A percentile compares a stretch with the other conserved stretches of the same genome.
Evolutionary conservation across 2,888 invertebrate genomes (phyloP).

Genomic region (Dasysyrphus albostriatus): DNA sequence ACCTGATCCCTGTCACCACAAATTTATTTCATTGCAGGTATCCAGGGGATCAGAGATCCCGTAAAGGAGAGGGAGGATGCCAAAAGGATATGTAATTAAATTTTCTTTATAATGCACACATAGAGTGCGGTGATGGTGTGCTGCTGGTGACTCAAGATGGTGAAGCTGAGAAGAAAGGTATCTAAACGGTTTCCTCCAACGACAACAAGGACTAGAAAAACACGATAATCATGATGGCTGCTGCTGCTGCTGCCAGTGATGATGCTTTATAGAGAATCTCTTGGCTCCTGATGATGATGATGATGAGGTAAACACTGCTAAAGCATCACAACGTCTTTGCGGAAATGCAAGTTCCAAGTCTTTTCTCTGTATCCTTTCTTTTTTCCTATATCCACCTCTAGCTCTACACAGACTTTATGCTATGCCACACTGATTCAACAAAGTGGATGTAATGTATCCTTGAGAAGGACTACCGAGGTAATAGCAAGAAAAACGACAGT

Average conservation of each 20-base stretch:
- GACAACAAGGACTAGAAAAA: conserved; percentile 45
- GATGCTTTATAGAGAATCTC: conserved; percentile 30
- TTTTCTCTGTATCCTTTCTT: conserved; percentile 18
- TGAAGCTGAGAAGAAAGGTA: conserved; percentile 32
- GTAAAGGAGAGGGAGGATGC: background rate
- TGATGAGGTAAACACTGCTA: conserved; percentile 69
- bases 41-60: background rate
- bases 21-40: conserved; percentile 65
- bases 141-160: conserved; percentile 22
- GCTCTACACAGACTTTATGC: conserved; percentile 31
- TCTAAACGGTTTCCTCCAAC: conserved; percentile 60
- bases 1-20: conserved; percentile 56
- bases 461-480: conserved; percentile 62
- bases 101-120: conserved; percentile 62
- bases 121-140: conserved; percentile 5
- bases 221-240: conserved; percentile 59
- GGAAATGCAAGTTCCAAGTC: conserved; percentile 50
- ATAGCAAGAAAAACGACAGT: conserved; percentile 65
- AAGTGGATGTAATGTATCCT: conserved; percentile 75
- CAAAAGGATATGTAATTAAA: conserved; percentile 74
- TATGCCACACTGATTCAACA: conserved; percentile 72
- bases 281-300: conserved; percentile 45
- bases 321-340: conserved; percentile 55
- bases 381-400: conserved; percentile 42
- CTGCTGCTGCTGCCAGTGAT: conserved; percentile 14